Conservation (phyloP, 2,113 vertebrate species). For the Phaetusa simplex region DNA sequence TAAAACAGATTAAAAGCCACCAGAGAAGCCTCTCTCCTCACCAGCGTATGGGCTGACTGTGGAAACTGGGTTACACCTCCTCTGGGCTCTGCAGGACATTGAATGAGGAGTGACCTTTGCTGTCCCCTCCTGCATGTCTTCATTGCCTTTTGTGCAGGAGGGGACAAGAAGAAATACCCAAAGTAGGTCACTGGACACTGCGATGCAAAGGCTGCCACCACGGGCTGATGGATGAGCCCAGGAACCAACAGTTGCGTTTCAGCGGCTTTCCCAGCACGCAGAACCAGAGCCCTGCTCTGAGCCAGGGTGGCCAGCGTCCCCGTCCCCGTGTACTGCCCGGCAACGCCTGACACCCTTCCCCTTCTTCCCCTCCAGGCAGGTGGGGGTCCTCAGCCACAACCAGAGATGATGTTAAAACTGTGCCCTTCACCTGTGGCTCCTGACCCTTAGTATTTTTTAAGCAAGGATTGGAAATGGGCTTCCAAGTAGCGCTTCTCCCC, state of each 20-base stretch:
- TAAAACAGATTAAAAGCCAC: background rate
- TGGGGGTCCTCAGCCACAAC: background rate
- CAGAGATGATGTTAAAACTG: background rate
- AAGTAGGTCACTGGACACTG: background rate
- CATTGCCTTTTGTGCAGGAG: background rate
- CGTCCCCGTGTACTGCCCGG: accelerated
- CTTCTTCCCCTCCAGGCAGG: background rate
- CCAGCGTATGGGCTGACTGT: background rate
- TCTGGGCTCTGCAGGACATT: background rate
- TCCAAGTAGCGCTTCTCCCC: background rate
- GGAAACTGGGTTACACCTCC: background rate
- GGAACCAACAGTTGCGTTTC: accelerated
- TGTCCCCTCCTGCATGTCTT: background rate
- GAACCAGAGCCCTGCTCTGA: background rate
- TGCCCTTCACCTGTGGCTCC: background rate
- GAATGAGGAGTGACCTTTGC: background rate
- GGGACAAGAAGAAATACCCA: background rate
- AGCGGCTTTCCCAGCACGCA: background rate
- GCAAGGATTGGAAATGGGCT: background rate
- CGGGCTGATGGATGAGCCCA: background rate
- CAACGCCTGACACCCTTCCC: accelerated
- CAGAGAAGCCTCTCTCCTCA: background rate
- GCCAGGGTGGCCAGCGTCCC: accelerated
- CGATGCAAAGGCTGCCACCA: background rate
- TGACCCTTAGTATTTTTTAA: background rate